Conservation (phyloP, 1,140 invertebrate genomes). For the Doryteuthis pealeii region DNA sequence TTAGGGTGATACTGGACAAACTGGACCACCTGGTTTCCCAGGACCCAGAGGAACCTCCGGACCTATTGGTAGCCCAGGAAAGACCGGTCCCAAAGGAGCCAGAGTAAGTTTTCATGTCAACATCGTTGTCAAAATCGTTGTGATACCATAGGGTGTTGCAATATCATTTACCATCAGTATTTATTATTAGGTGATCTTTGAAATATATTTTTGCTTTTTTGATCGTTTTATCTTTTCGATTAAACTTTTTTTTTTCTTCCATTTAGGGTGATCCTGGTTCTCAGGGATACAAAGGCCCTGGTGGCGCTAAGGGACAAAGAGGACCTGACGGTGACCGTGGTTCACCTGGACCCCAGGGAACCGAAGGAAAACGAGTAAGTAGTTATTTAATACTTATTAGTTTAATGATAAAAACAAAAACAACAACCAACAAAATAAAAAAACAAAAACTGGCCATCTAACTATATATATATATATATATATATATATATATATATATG, state of each 20-base stretch:
- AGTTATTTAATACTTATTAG: not conserved
- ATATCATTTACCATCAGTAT: too few relatives aligned
- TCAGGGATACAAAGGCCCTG: constrained; percentile 41
- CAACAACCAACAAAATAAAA: too few relatives aligned
- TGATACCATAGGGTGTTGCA: too few relatives aligned
- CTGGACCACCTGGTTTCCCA: constrained; percentile 48
- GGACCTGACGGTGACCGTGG: constrained; percentile 44
- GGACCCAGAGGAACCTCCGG: constrained; percentile 47
- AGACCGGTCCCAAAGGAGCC: constrained; percentile 43
- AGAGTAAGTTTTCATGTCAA: constrained; percentile 41
- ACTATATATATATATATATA: too few relatives aligned
- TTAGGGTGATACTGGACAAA: constrained; percentile 47
- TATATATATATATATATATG: too few relatives aligned
- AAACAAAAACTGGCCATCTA: too few relatives aligned
- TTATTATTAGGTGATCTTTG: too few relatives aligned
- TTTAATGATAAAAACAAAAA: too few relatives aligned
- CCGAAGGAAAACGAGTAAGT: constrained; percentile 42
- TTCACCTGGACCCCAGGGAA: constrained; percentile 36
- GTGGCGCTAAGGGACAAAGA: constrained; percentile 38
- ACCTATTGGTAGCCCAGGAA: constrained; percentile 38
- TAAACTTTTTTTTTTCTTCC: not conserved
- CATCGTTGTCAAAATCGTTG: too few relatives aligned
- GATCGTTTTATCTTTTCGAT: too few relatives aligned
- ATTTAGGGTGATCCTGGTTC: constrained; percentile 41
- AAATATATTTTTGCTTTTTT: too few relatives aligned